These are phyloP conservation scores for Craseonycteris thonglongyai DNA, from an alignment of 2,113 vertebrate genomes.

Conservation along the genomic window DNA sequence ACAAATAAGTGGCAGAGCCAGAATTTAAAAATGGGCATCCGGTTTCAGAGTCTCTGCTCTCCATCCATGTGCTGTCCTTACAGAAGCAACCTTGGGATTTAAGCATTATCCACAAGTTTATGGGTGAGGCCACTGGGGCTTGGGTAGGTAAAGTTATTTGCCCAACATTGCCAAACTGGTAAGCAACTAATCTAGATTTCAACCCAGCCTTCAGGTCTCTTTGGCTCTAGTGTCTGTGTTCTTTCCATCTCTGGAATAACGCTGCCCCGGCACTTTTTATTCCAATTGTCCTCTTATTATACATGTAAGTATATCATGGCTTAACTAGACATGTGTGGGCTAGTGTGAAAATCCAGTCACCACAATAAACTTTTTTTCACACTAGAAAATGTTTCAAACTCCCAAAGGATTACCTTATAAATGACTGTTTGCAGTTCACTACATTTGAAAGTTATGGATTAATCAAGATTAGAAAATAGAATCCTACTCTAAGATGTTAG, in stretches of 20 bases:
- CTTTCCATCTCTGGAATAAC: not conserved
- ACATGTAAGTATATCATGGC: no score
- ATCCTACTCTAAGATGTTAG: not conserved
- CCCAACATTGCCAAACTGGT: not conserved
- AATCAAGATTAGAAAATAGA: not conserved
- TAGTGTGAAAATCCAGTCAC: not conserved
- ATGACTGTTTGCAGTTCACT: not conserved
- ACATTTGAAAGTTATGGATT: not conserved
- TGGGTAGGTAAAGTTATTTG: not conserved
- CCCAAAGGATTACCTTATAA: not conserved
- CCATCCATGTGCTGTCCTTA: not conserved
- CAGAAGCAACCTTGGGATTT: not conserved
- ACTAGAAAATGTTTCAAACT: constrained; percentile 8
- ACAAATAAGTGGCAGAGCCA: not conserved
- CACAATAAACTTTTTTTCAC: not conserved
- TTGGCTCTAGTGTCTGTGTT: not conserved
- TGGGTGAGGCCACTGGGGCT: not conserved
- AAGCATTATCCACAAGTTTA: not conserved
- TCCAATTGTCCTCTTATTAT: not conserved
- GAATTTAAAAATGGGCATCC: not conserved
- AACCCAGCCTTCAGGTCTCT: not conserved
- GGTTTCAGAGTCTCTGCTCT: not conserved
- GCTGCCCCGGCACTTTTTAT: not conserved
- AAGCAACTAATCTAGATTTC: not conserved
- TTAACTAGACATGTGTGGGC: not conserved